Evolutionary conservation across 1,140 invertebrate genomes (phyloP).

Genomic region (Contarinia nasturtii): DNA sequence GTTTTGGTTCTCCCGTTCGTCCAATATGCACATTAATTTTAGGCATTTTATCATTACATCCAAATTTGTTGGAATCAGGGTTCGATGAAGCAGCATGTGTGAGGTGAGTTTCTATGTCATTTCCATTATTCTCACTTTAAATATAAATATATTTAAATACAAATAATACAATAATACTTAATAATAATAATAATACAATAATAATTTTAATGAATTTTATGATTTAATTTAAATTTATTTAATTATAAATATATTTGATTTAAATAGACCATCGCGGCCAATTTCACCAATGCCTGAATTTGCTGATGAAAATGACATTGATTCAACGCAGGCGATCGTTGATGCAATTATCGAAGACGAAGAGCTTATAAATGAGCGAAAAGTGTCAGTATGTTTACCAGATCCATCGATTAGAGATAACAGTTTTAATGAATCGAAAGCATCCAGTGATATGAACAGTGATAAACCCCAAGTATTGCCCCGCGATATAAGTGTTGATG

Average conservation of each 20-base stretch:
- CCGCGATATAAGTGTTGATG: conserved; percentile 38
- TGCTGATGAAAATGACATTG: conserved; percentile 13
- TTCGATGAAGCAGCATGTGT: conserved; percentile 64
- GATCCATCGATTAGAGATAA: no score
- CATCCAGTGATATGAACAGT: no score
- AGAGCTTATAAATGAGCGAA: background rate
- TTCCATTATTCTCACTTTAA: no score
- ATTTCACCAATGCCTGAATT: conserved; percentile 59
- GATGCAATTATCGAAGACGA: background rate
- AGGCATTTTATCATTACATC: conserved; percentile 76
- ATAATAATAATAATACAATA: no score
- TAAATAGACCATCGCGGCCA: conserved; percentile 45
- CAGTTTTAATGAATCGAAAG: no score
- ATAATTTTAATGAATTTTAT: conserved; percentile 4
- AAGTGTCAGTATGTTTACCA: no score
- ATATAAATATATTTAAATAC: no score
- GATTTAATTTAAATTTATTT: background rate
- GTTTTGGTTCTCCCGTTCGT: conserved; percentile 85
- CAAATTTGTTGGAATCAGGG: conserved; percentile 75
- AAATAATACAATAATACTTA: no score
- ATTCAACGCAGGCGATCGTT: conserved; percentile 3
- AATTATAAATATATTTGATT: conserved; percentile 16
- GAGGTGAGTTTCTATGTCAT: conserved; percentile 13
- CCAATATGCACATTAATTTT: conserved; percentile 72
- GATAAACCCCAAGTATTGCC: conserved; percentile 16